Percentiles rank a stretch among this genome's conserved stretches.
Evolutionary conservation across 2,888 invertebrate species (phyloP).

Genomic region (Tupiocoris notatus): DNA sequence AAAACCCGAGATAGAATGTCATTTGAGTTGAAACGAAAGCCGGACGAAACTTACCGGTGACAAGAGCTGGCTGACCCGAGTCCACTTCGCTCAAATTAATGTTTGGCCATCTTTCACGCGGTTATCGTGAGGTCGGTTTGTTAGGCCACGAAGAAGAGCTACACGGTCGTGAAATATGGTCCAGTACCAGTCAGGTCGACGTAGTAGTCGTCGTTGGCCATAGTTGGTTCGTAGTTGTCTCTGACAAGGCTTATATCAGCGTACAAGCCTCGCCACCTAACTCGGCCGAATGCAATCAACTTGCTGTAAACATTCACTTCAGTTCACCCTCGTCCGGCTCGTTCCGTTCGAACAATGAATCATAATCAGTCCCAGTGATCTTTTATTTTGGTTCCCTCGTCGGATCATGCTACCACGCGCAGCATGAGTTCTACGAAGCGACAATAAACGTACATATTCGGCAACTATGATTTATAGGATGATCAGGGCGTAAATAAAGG

Average conservation of each 20-base stretch:
- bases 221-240: background rate
- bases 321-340: background rate
- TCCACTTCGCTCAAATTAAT: constrained; percentile 41
- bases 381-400: constrained; percentile 16
- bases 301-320: constrained; percentile 40
- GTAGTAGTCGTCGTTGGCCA: background rate
- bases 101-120: constrained; percentile 39
- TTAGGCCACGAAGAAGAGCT: constrained; percentile 20
- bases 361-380: constrained; percentile 29
- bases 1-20: too few species aligned
- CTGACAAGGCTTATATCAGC: background rate
- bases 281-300: constrained; percentile 26
- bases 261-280: constrained; percentile 5
- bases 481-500: too few species aligned
- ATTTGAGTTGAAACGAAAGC: background rate
- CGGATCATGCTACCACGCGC: too few species aligned
- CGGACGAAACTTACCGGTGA: background rate
- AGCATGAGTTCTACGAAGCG: too few species aligned
- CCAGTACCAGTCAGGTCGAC: background rate
- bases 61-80: constrained; percentile 15
- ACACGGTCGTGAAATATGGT: constrained; percentile 34
- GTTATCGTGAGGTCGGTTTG: constrained; percentile 41
- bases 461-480: too few species aligned
- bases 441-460: too few species aligned
- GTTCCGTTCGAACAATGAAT: constrained; percentile 31